Evolutionary conservation across 2,888 invertebrate genomes (phyloP), one percentile per base, ranked within the genome.

Genomic region (Calameuta filiformis): DNA sequence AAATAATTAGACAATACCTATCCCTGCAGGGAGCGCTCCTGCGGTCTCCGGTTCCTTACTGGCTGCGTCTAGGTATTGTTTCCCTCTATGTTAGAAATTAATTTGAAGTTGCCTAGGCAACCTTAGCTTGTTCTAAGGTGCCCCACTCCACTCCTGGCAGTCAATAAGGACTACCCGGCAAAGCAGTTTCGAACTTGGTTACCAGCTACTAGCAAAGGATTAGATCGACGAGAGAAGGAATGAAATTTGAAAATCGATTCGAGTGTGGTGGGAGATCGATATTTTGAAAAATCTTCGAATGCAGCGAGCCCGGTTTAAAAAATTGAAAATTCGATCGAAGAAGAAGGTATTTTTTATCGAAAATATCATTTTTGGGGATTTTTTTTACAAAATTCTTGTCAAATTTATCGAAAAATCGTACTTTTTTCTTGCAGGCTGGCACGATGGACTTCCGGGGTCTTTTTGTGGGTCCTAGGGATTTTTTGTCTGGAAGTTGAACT

Each of bases 31-130:
- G 6, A n/a, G 3, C 74, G 74, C 12, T 71, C 71, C 71, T 34
- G 71, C 71, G 71, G 71, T 71, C 75, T 56, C 71, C 35, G 56
- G 75, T 73, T 37, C 69, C 74, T 75, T 75, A 31, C 71, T 33
- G 76, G 37, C 37, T 23, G 81, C 80, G 81, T 6, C 79, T 82
- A 82, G 83, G 83, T 85, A 87, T 87, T 86, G 86, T 86, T 86
- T 87, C 86, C 83, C 83, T 81, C 83, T 83, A 82, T 84, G 83
- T 87, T 87, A 85, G 87, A 88, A 90, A 90, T 90, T 90, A 90
- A 90, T 90, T 90, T 86, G 85, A 87, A 89, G 89, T 89, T 88
- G 86, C 87, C 85, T 87, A 87, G 89, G 88, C 87, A 86, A 87
- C 84, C 86, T 85, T 81, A 75, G 76, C 79, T 82, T 80, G 83